Evolutionary conservation across 2,888 invertebrate genomes (phyloP).

Genomic region (Pristionchus entomophagus): DNA sequence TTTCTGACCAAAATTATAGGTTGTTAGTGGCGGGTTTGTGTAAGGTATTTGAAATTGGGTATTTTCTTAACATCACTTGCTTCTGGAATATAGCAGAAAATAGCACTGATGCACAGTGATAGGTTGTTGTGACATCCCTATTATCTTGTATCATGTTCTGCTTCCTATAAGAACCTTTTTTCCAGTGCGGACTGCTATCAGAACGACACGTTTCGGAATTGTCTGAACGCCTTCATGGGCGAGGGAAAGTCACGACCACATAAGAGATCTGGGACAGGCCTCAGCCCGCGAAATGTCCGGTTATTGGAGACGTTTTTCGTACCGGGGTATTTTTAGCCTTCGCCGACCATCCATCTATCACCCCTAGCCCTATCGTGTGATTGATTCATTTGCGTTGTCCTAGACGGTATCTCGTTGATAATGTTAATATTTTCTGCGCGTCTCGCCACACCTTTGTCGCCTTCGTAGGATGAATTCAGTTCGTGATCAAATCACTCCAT

Average conservation of each 20-base stretch:
- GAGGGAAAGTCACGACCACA: not conserved
- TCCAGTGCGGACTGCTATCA: conserved; percentile 28
- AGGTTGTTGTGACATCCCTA: too few relatives aligned
- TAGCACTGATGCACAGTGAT: too few relatives aligned
- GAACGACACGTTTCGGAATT: conserved; percentile 29
- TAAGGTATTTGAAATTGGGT: too few relatives aligned
- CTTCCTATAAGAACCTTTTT: too few relatives aligned
- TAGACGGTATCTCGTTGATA: not conserved
- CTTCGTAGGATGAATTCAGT: conserved; percentile 26
- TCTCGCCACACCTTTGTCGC: not conserved
- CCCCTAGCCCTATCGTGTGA: too few relatives aligned
- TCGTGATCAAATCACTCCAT: not conserved
- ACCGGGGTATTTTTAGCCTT: conserved; percentile 14
- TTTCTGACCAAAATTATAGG: too few relatives aligned
- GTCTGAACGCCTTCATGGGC: conserved; percentile 2
- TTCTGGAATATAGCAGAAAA: too few relatives aligned
- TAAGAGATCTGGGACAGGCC: not conserved
- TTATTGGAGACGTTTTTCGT: conserved; percentile 19
- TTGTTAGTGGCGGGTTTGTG: too few relatives aligned
- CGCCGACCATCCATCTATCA: not conserved
- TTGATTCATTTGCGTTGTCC: not conserved
- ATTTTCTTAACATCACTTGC: too few relatives aligned
- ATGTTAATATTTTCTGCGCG: not conserved
- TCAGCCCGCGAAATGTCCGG: not conserved
- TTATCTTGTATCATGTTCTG: not conserved